Evolutionary conservation across 2,113 vertebrate species (phyloP), one percentile per base, ranked within the genome.

Genomic region (Barbus barbus): DNA sequence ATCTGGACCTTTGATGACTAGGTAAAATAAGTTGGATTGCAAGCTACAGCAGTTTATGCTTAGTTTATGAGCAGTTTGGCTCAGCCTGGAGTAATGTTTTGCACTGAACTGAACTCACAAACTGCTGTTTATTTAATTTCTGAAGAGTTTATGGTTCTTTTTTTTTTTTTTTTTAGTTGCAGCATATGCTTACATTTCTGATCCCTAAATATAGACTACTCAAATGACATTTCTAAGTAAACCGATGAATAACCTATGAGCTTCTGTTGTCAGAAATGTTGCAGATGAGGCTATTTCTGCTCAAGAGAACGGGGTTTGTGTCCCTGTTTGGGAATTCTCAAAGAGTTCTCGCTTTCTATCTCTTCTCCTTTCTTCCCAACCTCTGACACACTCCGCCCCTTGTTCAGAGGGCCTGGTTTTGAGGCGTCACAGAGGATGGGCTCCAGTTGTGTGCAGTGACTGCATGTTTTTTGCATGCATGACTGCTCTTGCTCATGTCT

Each of bases 401-500:
- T 24, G 12, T n/a, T 53, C 31, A 11, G 31, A 56, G 24, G 20
- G 38, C 26, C 69, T 44, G 26, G 11, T 24, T 74, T 74, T 67
- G 60, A 87, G 31, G 72, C 48, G n/a, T 85, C 79, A 33, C 78
- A 28, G 31, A 51, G 9, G 77, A 86, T 38, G 18, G 53, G 58
- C 31, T 82, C 72, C 41, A 84, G 73, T 73, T 71, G 78, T 51
- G 74, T 31, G 44, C 16, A 51, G 53, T 74, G 63, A 58, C 73
- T 78, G 83, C 65, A 24, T 82, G 86, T 81, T 58, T 86, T 86
- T 11, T 26, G 36, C 75, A 71, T 83, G 87, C 81, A 75, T 81
- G 76, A 73, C 85, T 86, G 31, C 79, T 69, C 22, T 18, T 36
- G 67, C 79, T 72, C 58, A 18, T 22, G 75, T 76, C 86, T 85